Evolutionary conservation across 2,113 vertebrate genomes (phyloP).

Genomic region (Mugil cephalus): DNA sequence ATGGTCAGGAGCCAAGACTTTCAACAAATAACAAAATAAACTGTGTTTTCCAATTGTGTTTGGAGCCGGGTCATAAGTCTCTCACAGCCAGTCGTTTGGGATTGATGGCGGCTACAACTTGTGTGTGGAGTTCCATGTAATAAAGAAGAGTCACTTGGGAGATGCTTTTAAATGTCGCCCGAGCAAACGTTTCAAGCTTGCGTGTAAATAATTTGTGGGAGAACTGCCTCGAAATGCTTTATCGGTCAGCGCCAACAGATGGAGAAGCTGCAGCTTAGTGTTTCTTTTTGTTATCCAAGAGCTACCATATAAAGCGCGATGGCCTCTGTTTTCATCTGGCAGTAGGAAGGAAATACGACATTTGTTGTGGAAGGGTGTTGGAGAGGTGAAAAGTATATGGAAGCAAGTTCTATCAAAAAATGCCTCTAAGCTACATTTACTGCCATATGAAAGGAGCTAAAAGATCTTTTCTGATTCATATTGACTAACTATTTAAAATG

Average conservation of each 20-base stretch:
- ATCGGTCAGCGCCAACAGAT: slow-evolving; percentile 54
- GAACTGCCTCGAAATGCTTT: slow-evolving; percentile 38
- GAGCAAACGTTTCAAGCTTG: slow-evolving; percentile 35
- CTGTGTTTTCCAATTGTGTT: slow-evolving; percentile 31
- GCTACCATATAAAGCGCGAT: slow-evolving; percentile 30
- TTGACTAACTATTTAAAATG: background rate
- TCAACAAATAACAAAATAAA: slow-evolving; percentile 44
- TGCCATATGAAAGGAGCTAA: background rate
- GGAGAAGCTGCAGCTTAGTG: slow-evolving; percentile 44
- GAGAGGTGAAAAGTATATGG: background rate
- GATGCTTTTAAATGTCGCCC: slow-evolving; percentile 32
- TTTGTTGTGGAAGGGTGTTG: background rate
- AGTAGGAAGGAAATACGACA: slow-evolving; percentile 15
- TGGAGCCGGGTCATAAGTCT: slow-evolving; percentile 28
- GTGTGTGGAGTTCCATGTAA: slow-evolving; percentile 38
- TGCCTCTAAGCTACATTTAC: background rate
- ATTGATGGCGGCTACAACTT: slow-evolving; percentile 30
- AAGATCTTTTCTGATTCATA: background rate
- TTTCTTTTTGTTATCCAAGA: slow-evolving; percentile 49
- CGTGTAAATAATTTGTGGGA: slow-evolving; percentile 59
- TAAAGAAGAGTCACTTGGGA: slow-evolving; percentile 44
- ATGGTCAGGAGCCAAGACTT: slow-evolving; percentile 39
- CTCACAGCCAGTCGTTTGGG: slow-evolving; percentile 12
- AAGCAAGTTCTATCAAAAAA: slow-evolving; percentile 1
- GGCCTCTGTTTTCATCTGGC: slow-evolving; percentile 18